Conservation (phyloP, 2,888 invertebrate species). For the Lacanobia oleracea region DNA sequence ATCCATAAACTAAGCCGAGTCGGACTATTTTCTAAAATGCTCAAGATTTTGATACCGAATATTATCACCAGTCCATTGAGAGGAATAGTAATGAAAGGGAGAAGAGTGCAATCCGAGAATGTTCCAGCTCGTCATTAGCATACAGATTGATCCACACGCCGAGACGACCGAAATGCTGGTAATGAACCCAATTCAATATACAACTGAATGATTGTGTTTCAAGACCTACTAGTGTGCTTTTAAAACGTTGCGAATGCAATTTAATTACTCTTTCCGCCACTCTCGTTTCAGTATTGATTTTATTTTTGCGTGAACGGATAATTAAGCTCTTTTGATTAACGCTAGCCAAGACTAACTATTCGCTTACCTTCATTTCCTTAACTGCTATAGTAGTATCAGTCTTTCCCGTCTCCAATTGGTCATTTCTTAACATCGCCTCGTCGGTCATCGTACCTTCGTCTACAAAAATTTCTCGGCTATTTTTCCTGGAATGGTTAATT, state of each 20-base stretch:
- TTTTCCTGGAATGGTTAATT: slow-evolving; percentile 84
- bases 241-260: slow-evolving; percentile 43
- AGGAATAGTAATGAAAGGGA: slow-evolving; percentile 67
- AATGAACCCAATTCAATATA: slow-evolving; percentile 75
- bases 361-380: slow-evolving; percentile 81
- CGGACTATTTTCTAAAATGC: not conserved
- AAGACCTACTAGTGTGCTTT: slow-evolving; percentile 37
- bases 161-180: slow-evolving; percentile 76
- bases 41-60: slow-evolving; percentile 24
- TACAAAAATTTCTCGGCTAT: slow-evolving; percentile 79
- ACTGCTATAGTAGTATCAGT: slow-evolving; percentile 81
- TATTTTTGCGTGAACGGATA: not conserved
- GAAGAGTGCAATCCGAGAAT: slow-evolving; percentile 70
- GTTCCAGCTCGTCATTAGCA: slow-evolving; percentile 79
- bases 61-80: slow-evolving; percentile 65
- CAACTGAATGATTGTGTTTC: slow-evolving; percentile 66
- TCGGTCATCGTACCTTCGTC: slow-evolving; percentile 83
- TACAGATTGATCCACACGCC: slow-evolving; percentile 83
- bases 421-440: slow-evolving; percentile 73
- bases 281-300: not conserved
- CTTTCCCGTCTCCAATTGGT: slow-evolving; percentile 80
- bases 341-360: slow-evolving; percentile 23
- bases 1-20: not conserved
- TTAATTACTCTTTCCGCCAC: slow-evolving; percentile 19
- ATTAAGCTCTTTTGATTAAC: not conserved